Evolutionary conservation across 2,797 vertebrate genomes (phyloP).

Genomic region (Picus viridis): DNA sequence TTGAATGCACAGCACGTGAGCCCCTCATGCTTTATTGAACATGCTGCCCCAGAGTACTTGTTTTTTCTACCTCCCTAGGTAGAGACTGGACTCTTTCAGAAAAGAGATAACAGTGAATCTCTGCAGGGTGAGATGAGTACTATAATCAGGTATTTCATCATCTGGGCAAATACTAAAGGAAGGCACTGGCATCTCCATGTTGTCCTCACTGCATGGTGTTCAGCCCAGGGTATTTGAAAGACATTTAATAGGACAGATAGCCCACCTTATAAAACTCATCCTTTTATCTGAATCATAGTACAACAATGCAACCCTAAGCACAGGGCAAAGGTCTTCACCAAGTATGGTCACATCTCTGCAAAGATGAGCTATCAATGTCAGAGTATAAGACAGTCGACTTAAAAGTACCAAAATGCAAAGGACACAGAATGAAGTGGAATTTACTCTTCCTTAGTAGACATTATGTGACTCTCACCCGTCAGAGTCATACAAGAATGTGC

Average conservation of each 20-base stretch:
- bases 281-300: not conserved
- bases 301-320: not conserved
- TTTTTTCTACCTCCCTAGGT: not conserved
- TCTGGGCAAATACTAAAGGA: not conserved
- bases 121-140: not conserved
- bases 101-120: not conserved
- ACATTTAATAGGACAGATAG: not conserved
- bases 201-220: not conserved
- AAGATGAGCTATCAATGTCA: not conserved
- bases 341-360: not conserved
- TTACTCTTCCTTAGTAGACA: not conserved
- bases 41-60: not conserved
- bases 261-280: not conserved
- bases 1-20: not conserved
- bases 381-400: not conserved
- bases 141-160: not conserved
- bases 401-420: not conserved
- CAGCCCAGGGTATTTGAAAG: not conserved
- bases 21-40: not conserved
- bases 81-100: not conserved
- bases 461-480: not conserved
- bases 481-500: not conserved
- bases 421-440: not conserved
- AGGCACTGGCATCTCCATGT: not conserved
- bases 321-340: not conserved